phyloP scores from a whole-genome alignment of 2,888 invertebrate species.

The Sinohyriopsis cumingii region DNA sequence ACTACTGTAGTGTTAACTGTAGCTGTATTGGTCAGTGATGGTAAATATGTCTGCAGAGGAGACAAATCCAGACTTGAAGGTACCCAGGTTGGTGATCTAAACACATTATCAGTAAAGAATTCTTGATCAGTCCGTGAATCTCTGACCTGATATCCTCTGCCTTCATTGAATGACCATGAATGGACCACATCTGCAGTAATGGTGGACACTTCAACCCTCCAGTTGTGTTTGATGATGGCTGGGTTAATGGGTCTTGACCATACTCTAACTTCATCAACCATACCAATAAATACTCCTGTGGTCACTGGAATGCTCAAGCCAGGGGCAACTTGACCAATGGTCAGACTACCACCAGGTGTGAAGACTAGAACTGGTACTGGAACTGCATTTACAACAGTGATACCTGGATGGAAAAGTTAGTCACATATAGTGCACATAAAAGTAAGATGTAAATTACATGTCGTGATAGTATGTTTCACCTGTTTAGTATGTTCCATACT shows the following conservation, averaged over 20 bases:
- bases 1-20: too few species aligned
- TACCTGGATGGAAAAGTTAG: constrained; percentile 20
- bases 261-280: constrained; percentile 52
- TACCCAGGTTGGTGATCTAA: constrained; percentile 44
- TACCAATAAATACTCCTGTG: constrained; percentile 41
- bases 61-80: constrained; percentile 41
- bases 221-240: constrained; percentile 41
- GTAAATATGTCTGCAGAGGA: constrained; percentile 10
- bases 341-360: constrained; percentile 40
- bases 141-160: constrained; percentile 31
- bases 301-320: constrained; percentile 24
- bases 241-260: constrained; percentile 54
- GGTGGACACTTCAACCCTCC: constrained; percentile 32
- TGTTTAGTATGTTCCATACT: too few species aligned
- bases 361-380: constrained; percentile 27
- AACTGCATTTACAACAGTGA: constrained; percentile 38
- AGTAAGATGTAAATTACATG: too few species aligned
- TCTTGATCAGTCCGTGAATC: constrained; percentile 31
- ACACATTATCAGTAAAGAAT: constrained; percentile 33
- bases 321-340: constrained; percentile 42
- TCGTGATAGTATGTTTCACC: too few species aligned
- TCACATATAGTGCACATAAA: too few species aligned
- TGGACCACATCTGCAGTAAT: constrained; percentile 43
- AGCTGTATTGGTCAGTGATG: constrained; percentile 17
- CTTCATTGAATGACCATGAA: constrained; percentile 55